Evolutionary conservation across 2,113 vertebrate genomes (phyloP).

Genomic region (Galemys pyrenaicus): DNA sequence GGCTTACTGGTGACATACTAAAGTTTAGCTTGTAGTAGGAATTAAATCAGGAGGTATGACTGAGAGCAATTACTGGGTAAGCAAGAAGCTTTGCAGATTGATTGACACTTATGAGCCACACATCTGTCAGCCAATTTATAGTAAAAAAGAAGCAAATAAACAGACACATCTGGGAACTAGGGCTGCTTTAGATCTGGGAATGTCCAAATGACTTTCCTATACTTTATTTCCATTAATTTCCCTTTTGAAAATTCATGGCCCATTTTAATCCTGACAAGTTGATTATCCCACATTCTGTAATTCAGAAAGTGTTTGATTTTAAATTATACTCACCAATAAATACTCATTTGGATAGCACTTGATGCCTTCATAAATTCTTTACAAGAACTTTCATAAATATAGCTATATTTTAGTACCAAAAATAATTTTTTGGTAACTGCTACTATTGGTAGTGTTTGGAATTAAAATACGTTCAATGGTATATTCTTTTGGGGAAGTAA

Average conservation of each 20-base stretch:
- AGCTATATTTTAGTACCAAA: no score
- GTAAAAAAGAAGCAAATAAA: background rate
- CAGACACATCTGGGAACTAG: background rate
- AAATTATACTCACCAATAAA: slow-evolving; percentile 1
- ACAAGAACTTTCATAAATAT: background rate
- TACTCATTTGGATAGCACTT: background rate
- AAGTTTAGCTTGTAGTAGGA: background rate
- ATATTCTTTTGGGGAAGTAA: background rate
- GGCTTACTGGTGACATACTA: background rate
- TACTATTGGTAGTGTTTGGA: background rate
- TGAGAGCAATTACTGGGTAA: background rate
- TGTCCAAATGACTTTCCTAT: background rate
- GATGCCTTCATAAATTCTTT: background rate
- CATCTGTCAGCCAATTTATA: background rate
- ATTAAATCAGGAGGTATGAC: background rate
- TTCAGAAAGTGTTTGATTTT: slow-evolving; percentile 30
- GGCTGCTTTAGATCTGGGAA: background rate
- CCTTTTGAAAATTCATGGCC: background rate
- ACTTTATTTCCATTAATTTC: slow-evolving; percentile 20
- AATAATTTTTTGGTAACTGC: background rate
- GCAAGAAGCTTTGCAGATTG: background rate
- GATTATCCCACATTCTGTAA: background rate
- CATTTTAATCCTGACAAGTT: background rate
- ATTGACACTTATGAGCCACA: background rate
- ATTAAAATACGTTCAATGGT: slow-evolving; percentile 1